Evolutionary conservation across 2,113 vertebrate species (phyloP), one percentile per base, ranked within the genome.

Genomic region (Lampris incognitus): DNA sequence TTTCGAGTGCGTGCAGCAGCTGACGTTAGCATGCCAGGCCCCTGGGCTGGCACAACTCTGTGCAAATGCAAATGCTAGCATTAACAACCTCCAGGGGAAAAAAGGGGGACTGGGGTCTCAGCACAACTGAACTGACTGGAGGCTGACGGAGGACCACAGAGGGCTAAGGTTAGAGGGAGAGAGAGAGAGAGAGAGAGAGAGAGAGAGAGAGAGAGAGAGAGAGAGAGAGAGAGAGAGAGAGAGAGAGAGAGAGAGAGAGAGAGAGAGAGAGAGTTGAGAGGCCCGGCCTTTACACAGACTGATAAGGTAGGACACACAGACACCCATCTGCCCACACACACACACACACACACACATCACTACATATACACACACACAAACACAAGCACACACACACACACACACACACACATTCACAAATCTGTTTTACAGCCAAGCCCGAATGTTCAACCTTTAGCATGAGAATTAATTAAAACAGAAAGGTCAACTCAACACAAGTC

Each of bases 401-500:
- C n/a, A 39, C 39, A 56, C 61, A 55, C 60, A 42, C 61, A 77
- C 79, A 76, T 69, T 70, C 57, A 78, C 59, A 75, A 59, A 84
- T 81, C 74, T 77, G 81, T 89, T 65, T 54, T 61, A 66, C 66
- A 79, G 87, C 88, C 87, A 86, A 84, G 66, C 51, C 65, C 61
- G 52, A 89, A 60, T 81, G 69, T 78, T 76, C 78, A 87, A 86
- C 89, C 88, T 92, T 94, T 85, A 89, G 87, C 58, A 39, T 74
- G 83, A 87, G 86, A 90, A 82, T 90, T 92, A 65, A 94, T 92
- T 93, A 89, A 89, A 85, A 51, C 59, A 68, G 58, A 91, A 94
- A 94, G 91, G 94, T 94, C 92, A 93, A 60, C 69, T 72, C 79
- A 52, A 86, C 82, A 76, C 66, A 2, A 48, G 59, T 80, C 85